Conservation (phyloP, 2,888 invertebrate genomes). For the Elegia similella region DNA sequence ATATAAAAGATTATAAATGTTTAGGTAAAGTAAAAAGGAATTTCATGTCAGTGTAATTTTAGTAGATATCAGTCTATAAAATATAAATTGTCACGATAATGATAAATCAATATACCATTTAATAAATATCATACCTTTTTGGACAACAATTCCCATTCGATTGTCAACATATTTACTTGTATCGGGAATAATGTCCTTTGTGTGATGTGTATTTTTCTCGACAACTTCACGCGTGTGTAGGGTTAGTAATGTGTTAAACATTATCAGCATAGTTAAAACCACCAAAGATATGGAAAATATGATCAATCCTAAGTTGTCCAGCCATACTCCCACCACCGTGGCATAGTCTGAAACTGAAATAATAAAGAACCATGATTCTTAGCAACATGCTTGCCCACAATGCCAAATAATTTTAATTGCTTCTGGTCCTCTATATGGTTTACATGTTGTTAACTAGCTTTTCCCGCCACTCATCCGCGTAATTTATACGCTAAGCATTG, state of each 20-base stretch:
- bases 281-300: slow-evolving; percentile 44
- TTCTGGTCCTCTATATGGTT: too few relatives aligned
- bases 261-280: slow-evolving; percentile 46
- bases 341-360: slow-evolving; percentile 70
- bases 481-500: too few relatives aligned
- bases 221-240: slow-evolving; percentile 32
- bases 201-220: slow-evolving; percentile 22
- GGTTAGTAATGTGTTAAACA: slow-evolving; percentile 56
- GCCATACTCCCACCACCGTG: slow-evolving; percentile 58
- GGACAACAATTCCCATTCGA: slow-evolving; percentile 13
- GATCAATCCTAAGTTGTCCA: slow-evolving; percentile 46
- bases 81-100: too few relatives aligned
- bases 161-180: slow-evolving; percentile 5
- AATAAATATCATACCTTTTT: slow-evolving; percentile 32
- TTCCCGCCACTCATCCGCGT: too few relatives aligned
- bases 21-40: too few relatives aligned
- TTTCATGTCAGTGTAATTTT: too few relatives aligned
- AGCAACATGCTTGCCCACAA: neutral
- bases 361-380: slow-evolving; percentile 26
- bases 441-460: too few relatives aligned
- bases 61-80: too few relatives aligned
- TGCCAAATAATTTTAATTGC: too few relatives aligned
- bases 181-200: neutral
- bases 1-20: too few relatives aligned
- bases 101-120: neutral